These are phyloP conservation scores for Tubulanus polymorphus DNA, from an alignment of 2,888 invertebrate species.

Conservation along the genomic window DNA sequence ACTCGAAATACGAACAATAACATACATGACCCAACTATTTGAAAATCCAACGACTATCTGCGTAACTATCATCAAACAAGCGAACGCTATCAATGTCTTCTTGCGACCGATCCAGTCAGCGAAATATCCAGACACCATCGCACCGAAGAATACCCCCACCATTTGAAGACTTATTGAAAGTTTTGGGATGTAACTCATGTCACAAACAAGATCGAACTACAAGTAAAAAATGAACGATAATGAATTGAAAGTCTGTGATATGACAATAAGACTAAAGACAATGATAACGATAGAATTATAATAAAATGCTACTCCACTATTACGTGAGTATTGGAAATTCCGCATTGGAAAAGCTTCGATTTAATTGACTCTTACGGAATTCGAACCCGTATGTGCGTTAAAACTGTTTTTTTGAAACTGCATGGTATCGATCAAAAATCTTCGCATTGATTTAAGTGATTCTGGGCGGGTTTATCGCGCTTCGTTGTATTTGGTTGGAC, in stretches of 20 bases:
- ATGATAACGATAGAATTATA: too few species aligned
- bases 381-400: neutral
- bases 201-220: conserved; percentile 45
- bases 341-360: too few species aligned
- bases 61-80: conserved; percentile 32
- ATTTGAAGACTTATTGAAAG: conserved; percentile 46
- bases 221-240: conserved; percentile 16
- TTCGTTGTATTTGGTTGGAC: too few species aligned
- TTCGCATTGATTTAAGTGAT: too few species aligned
- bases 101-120: conserved; percentile 45
- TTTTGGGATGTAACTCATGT: conserved; percentile 26
- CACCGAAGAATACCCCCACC: conserved; percentile 45
- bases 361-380: too few species aligned
- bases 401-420: too few species aligned
- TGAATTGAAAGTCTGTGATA: too few species aligned
- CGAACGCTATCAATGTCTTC: conserved; percentile 35
- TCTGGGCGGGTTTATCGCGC: too few species aligned
- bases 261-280: too few species aligned
- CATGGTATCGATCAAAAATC: too few species aligned
- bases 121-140: conserved; percentile 41
- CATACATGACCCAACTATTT: conserved; percentile 39
- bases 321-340: too few species aligned
- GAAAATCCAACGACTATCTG: conserved; percentile 36
- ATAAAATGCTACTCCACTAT: too few species aligned
- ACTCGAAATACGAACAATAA: conserved; percentile 34